Evolutionary conservation across 2,113 vertebrate genomes (phyloP).

Genomic region (Mastomys natalensis): DNA sequence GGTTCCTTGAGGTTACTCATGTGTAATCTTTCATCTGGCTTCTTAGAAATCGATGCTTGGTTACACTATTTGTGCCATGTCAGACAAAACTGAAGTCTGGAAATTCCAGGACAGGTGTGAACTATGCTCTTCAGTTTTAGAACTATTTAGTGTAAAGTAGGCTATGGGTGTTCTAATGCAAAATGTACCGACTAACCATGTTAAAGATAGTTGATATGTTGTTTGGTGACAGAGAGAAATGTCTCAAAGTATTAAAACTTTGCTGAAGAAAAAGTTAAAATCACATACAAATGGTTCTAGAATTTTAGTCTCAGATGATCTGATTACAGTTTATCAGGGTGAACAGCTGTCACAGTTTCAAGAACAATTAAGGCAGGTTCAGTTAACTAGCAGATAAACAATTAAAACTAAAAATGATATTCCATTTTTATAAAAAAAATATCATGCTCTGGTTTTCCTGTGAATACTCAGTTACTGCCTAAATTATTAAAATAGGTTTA

Average conservation of each 20-base stretch:
- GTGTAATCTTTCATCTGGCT: background rate
- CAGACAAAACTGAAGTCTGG: constrained; percentile 5
- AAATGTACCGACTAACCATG: constrained; percentile 80
- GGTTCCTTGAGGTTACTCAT: background rate
- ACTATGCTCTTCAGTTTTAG: background rate
- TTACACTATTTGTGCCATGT: background rate
- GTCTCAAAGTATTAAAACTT: constrained; percentile 73
- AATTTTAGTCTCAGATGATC: constrained; percentile 63
- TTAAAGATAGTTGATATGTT: constrained; percentile 79
- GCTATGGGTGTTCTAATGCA: constrained; percentile 66
- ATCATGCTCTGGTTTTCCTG: background rate
- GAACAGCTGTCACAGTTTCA: constrained; percentile 12
- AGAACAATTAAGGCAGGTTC: background rate
- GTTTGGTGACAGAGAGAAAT: constrained; percentile 44
- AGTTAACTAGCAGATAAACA: background rate
- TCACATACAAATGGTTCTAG: constrained; percentile 43
- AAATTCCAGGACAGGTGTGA: background rate
- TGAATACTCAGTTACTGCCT: background rate
- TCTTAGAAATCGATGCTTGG: background rate
- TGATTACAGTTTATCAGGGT: constrained; percentile 47
- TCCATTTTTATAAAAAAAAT: background rate
- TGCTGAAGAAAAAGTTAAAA: constrained; percentile 59
- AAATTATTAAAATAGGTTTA: background rate
- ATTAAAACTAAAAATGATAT: background rate
- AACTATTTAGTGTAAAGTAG: background rate